phyloP scores from a whole-genome alignment of 2,113 vertebrate genomes.

The Psilopsiagon aurifrons region DNA sequence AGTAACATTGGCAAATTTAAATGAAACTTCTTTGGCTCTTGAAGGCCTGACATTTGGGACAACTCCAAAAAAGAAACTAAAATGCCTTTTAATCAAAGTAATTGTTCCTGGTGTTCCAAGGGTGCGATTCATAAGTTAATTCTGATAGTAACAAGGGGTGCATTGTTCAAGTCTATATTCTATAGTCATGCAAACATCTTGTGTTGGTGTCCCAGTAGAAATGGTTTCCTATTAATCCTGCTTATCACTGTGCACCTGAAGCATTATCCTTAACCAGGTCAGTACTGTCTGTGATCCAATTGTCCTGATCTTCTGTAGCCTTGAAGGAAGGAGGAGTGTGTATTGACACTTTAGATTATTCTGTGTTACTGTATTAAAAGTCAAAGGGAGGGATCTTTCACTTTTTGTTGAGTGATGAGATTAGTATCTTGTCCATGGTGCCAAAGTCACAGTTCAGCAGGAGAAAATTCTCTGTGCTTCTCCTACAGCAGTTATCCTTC shows the following conservation, averaged over 20 bases:
- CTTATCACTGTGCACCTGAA: constrained; percentile 25
- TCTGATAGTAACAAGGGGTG: neutral
- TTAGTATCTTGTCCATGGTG: neutral
- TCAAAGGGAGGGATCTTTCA: neutral
- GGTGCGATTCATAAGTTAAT: neutral
- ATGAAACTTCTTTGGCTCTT: neutral
- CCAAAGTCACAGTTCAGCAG: neutral
- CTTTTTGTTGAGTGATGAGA: neutral
- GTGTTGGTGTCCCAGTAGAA: neutral
- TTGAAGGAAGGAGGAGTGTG: neutral
- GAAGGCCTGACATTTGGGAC: neutral
- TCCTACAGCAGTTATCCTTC: neutral
- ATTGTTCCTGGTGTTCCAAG: neutral
- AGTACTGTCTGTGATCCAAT: neutral
- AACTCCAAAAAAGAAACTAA: neutral
- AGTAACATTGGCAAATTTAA: neutral
- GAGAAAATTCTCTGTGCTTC: neutral
- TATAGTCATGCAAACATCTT: accelerated
- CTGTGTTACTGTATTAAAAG: neutral
- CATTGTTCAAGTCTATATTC: neutral
- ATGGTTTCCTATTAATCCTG: neutral
- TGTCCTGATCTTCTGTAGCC: neutral
- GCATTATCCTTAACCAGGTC: neutral
- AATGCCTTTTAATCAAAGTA: neutral
- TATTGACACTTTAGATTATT: constrained; percentile 36